These are phyloP conservation scores for Paraescarpia echinospica DNA, from an alignment of 1,140 invertebrate genomes.

Conservation along the genomic window DNA sequence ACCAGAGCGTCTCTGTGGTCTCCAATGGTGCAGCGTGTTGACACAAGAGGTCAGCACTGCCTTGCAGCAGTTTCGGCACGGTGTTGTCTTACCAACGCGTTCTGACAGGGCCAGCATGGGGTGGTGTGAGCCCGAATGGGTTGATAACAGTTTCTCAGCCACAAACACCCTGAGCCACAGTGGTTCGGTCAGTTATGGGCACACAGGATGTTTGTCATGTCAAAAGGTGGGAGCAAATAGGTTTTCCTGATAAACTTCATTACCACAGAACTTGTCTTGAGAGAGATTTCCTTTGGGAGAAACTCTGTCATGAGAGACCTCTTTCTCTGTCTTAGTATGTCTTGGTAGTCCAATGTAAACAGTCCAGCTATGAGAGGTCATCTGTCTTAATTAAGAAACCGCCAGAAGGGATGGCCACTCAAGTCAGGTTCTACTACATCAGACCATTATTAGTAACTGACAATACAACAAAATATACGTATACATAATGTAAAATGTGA, in stretches of 20 bases:
- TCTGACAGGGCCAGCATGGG: background rate
- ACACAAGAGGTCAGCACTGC: slow-evolving; percentile 3
- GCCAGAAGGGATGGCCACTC: too few relatives aligned
- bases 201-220: background rate
- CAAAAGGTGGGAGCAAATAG: background rate
- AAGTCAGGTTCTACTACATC: too few relatives aligned
- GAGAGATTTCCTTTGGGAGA: too few relatives aligned
- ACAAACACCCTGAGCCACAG: background rate
- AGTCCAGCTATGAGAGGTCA: too few relatives aligned
- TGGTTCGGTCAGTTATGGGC: background rate
- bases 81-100: background rate
- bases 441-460: background rate
- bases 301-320: too few relatives aligned
- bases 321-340: too few relatives aligned
- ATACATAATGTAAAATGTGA: background rate
- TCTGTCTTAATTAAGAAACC: too few relatives aligned
- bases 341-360: too few relatives aligned
- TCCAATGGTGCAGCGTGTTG: background rate
- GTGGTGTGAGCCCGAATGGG: background rate
- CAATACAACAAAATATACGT: background rate
- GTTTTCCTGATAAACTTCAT: background rate
- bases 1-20: background rate
- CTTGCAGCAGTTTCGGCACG: background rate
- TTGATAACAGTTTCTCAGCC: background rate
- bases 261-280: too few relatives aligned